Base-by-base conservation (phyloP, 37 sponge, comb jelly and placozoan species). In the Bolinopsis microptera region DNA sequence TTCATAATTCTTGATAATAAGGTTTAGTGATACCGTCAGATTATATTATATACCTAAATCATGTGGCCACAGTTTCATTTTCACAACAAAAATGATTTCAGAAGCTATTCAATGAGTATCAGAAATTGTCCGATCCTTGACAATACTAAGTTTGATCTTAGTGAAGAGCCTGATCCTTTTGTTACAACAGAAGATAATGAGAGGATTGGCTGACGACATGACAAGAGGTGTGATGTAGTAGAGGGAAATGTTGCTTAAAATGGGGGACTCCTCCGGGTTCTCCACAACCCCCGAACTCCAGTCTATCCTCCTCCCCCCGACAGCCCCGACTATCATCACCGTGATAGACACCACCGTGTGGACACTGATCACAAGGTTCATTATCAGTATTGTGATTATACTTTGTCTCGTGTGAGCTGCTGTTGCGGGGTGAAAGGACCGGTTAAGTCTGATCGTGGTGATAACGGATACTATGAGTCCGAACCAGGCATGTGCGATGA, bases 261-360 rank as follows among this genome's bases (percentile, higher is more conserved):
- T 2, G 3, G 75, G 31, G n/a, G 75, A 8, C 31, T 5, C 13
- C 5, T 72, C 31, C 31, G 26, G 31, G 3, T 28, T 28, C 75
- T 72, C 75, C 5, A 72, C 75, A 8, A 72, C 31, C 26, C 75
- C 75, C 2, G 26, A 28, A 72, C 31, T 2, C 75, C 75, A 72
- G 75, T 72, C 26, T n/a, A 72, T 8, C 31, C 5, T 72, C 31
- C 31, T n/a, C 18, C 75, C 31, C 31, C 31, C 31, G 22, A 72
- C 31, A 8, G 18, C 31, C 31, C 31, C 31, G 22, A 72, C 31
- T n/a, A 72, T n/a, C 18, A 72, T 72, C 9, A 13, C 61, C 9
- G 61, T 48, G 9, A 48, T 48, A n/a, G 75, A 30, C 26, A 72
- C 75, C 75, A 72, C 75, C 26, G 75, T 72, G 75, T 72, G 75